A percentile compares a stretch with the other conserved stretches of the same genome.
These are phyloP conservation scores for Ectropis crepuscularia DNA, from an alignment of 2,888 invertebrate species.

Conservation along the genomic window DNA sequence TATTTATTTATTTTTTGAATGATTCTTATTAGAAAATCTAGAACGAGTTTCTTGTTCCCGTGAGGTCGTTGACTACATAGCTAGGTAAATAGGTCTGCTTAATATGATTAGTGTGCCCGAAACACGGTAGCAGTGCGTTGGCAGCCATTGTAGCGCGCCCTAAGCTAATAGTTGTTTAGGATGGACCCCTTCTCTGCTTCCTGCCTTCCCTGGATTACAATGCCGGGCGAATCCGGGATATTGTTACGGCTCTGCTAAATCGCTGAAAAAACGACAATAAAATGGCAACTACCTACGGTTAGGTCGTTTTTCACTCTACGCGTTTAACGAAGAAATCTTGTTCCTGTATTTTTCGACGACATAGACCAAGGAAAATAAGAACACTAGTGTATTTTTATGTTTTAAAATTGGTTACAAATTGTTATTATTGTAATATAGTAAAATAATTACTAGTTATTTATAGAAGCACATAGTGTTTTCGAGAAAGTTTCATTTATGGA, in stretches of 20 bases:
- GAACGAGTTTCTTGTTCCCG: background rate
- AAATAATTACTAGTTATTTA: too few species aligned
- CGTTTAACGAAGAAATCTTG: too few species aligned
- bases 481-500: too few species aligned
- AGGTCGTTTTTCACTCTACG: too few species aligned
- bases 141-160: conserved; percentile 36
- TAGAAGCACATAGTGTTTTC: too few species aligned
- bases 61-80: conserved; percentile 11
- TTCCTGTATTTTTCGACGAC: too few species aligned
- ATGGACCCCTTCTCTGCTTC: conserved; percentile 17
- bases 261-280: conserved; percentile 7
- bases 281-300: background rate
- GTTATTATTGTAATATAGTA: too few species aligned
- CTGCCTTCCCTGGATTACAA: conserved; percentile 31
- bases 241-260: conserved; percentile 19
- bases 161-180: conserved; percentile 44
- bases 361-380: too few species aligned
- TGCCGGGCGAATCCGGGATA: conserved; percentile 14
- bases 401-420: too few species aligned
- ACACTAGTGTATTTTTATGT: too few species aligned
- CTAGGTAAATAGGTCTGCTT: conserved; percentile 13
- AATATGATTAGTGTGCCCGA: conserved; percentile 26
- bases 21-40: background rate
- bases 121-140: conserved; percentile 15
- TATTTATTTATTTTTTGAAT: too few species aligned